Evolutionary conservation across 2,113 vertebrate species (phyloP), one percentile per base, ranked within the genome.

Genomic region (Carollia perspicillata): DNA sequence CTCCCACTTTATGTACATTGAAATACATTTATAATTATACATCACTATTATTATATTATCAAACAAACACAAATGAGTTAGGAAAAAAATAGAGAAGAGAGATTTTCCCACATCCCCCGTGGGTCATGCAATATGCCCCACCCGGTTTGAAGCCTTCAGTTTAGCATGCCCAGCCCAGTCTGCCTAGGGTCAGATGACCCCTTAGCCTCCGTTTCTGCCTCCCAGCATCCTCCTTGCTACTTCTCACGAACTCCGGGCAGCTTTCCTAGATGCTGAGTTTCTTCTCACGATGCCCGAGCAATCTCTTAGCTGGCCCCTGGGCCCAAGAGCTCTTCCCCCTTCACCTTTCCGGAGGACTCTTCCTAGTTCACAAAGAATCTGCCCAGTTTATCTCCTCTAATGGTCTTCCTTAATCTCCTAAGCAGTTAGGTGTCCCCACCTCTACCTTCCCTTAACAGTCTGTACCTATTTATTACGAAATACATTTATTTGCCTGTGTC

Each of bases 251-350:
- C 58, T 35, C 40, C 33, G 5, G 42, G n/a, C 33, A 63, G 37
- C 63, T 30, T 66, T 58, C 23, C 49, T n/a, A 28, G 47, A 42
- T 14, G 22, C 44, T 0, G 10, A 8, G 11, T 40, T 35, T 37
- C 66, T 44, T 53, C 9, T 51, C 18, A 16, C 0, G 1, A 2
- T 60, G 16, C 17, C n/a, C 8, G 2, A 9, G 6, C 1, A n/a
- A 2, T 8, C 0, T 74, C 30, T 77, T 37, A 18, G 20, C 42
- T 74, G 4, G 72, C 75, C 47, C 12, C 47, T 22, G 17, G 20
- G 22, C 35, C 33, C 22, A 42, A 16, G 30, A 40, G 22, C 6
- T 35, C 35, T 60, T 2, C 16, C 30, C 17, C 22, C 35, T 6
- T 16, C 0, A 0, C 44, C 58, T 44, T 91, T 68, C 17, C 69